Percentiles rank a stretch among this genome's conserved stretches.
These are phyloP conservation scores for Theropithecus gelada DNA, from an alignment of 2,113 vertebrate species.

Conservation along the genomic window DNA sequence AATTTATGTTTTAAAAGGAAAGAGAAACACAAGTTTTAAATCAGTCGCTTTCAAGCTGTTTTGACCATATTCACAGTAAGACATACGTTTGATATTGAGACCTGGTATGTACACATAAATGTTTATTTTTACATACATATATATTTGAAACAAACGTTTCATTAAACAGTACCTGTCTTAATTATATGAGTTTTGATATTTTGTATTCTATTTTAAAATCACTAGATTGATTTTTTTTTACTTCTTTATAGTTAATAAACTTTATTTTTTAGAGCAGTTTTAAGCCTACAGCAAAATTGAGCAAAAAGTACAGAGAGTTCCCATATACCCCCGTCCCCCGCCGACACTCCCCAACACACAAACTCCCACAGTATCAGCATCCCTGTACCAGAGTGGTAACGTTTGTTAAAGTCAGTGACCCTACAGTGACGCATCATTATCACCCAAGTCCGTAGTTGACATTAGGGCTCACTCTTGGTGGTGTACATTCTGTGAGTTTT, in stretches of 20 bases:
- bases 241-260: neutral
- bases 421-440: neutral
- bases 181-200: neutral
- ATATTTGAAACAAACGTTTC: neutral
- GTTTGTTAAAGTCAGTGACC: neutral
- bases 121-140: neutral
- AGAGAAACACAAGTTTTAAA: neutral
- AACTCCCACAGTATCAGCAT: neutral
- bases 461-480: neutral
- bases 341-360: neutral
- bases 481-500: neutral
- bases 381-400: neutral
- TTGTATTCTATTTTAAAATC: constrained; percentile 43
- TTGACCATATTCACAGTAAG: neutral
- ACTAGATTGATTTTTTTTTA: neutral
- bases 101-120: neutral
- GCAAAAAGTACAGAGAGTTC: neutral
- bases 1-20: neutral
- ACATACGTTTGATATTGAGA: neutral
- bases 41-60: neutral
- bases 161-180: neutral
- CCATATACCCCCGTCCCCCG: neutral
- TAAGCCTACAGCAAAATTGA: neutral
- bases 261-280: constrained; percentile 21
- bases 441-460: neutral